Base-by-base conservation (phyloP, 2,797 vertebrate genomes). In the Smutsia gigantea region DNA sequence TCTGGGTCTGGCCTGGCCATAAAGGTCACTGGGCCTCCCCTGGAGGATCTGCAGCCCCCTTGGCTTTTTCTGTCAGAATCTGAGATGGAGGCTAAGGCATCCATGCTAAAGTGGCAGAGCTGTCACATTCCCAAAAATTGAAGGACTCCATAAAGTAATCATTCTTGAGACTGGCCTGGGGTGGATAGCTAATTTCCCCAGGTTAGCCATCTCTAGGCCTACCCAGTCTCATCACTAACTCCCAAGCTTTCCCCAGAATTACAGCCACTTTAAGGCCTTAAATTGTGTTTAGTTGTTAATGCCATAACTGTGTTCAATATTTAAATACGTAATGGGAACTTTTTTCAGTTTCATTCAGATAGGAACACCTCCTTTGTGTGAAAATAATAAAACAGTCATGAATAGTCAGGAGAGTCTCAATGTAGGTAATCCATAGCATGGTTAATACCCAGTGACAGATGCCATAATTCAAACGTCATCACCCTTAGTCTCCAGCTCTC, bases 301-400 rank as follows among this genome's bases (percentile, higher is more conserved):
- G 1, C 15, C 69, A 19, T 79, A n/a, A 29, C 1, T 75, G 17
- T 39, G 7, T 66, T 92, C 87, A 77, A 68, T 72, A 75, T 68
- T 75, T 53, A 90, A 85, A 85, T 25, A 88, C 42, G n/a, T 37
- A 53, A 25, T 51, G n/a, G 37, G n/a, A 64, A 5, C 42, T 83
- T 39, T 51, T 29, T 21, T 37, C 27, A 77, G 27, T 74, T 91
- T 93, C 39, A 87, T 94, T 75, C n/a, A 18, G 25, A 87, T 90
- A 4, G 69, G 46, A 87, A 29, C 34, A 71, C 29, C 19, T 75
- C 31, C 59, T 3, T 18, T 85, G 49, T 71, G 2, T 59, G 34
- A 51, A 84, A 74, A 72, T 81, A 39, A n/a, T 71, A 88, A 64
- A 75, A 17, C 53, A 6, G 27, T 39, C 42, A 7, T 39, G 29